A percentile compares a stretch with the other conserved stretches of the same genome.
These are phyloP conservation scores for Puffinus mauretanicus DNA, from an alignment of 2,113 vertebrate species.

Conservation along the genomic window DNA sequence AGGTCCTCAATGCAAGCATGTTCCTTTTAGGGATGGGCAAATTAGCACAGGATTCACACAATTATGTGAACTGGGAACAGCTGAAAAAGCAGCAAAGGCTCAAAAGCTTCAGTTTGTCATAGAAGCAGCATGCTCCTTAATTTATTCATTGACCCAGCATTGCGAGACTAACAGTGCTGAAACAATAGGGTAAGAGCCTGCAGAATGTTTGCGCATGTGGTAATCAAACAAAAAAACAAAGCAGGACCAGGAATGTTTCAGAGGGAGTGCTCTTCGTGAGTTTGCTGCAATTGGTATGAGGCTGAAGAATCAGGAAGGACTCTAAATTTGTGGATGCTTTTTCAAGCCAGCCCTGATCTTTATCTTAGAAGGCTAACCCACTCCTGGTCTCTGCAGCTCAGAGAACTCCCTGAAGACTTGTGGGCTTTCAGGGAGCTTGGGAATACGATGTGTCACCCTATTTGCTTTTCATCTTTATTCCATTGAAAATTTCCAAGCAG, in stretches of 20 bases:
- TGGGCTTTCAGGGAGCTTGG: background rate
- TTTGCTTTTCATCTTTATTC: slow-evolving; percentile 20
- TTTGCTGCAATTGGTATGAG: background rate
- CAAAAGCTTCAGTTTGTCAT: background rate
- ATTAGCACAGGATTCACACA: slow-evolving; percentile 8
- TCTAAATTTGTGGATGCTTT: background rate
- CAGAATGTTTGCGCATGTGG: background rate
- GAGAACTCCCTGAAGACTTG: background rate
- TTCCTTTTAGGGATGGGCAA: background rate
- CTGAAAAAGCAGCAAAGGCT: background rate
- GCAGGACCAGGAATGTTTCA: background rate
- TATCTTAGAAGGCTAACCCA: background rate
- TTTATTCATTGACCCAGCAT: slow-evolving; percentile 2
- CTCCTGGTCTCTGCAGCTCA: background rate
- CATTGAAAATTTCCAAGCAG: background rate
- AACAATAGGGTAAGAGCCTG: background rate
- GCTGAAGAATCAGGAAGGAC: background rate
- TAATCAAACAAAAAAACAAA: background rate
- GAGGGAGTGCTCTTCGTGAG: background rate
- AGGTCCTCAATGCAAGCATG: background rate
- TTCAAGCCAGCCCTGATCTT: background rate
- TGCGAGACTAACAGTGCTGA: slow-evolving; percentile 33
- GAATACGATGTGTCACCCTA: background rate
- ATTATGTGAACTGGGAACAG: background rate
- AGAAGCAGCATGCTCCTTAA: background rate